These are phyloP conservation scores for Philotrypesis tridentata DNA, from an alignment of 1,140 invertebrate species.

Conservation along the genomic window DNA sequence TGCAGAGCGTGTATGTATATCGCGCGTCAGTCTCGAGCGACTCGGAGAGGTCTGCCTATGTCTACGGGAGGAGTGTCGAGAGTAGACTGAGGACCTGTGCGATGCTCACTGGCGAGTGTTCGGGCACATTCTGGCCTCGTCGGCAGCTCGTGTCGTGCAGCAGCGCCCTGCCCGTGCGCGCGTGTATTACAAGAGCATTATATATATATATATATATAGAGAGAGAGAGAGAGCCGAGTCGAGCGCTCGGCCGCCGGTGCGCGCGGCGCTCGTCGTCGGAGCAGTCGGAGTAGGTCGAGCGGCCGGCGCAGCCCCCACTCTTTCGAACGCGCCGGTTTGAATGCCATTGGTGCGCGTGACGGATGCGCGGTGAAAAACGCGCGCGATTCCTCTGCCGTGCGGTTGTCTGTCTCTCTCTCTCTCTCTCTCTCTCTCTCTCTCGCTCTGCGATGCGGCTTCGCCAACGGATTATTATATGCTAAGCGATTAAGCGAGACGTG, in stretches of 20 bases:
- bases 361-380: slow-evolving; percentile 69
- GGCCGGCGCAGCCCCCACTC: not conserved
- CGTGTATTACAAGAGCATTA: no score
- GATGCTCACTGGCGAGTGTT: slow-evolving; percentile 53
- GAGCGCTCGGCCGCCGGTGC: slow-evolving; percentile 1
- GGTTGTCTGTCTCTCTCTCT: no score
- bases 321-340: slow-evolving; percentile 57
- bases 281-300: not conserved
- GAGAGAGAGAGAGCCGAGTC: slow-evolving; percentile 9
- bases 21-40: not conserved
- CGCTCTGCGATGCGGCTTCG: no score
- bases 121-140: slow-evolving; percentile 57
- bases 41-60: not conserved
- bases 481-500: not conserved
- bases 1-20: not conserved
- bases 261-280: no score
- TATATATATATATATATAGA: no score
- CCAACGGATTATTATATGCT: slow-evolving; percentile 8
- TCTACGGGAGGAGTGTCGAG: not conserved
- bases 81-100: not conserved
- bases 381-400: slow-evolving; percentile 45
- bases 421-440: no score
- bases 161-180: no score
- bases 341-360: slow-evolving; percentile 69
- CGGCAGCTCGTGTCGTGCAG: no score